Conservation (phyloP, 2,113 vertebrate species). For the Macrotus californicus region DNA sequence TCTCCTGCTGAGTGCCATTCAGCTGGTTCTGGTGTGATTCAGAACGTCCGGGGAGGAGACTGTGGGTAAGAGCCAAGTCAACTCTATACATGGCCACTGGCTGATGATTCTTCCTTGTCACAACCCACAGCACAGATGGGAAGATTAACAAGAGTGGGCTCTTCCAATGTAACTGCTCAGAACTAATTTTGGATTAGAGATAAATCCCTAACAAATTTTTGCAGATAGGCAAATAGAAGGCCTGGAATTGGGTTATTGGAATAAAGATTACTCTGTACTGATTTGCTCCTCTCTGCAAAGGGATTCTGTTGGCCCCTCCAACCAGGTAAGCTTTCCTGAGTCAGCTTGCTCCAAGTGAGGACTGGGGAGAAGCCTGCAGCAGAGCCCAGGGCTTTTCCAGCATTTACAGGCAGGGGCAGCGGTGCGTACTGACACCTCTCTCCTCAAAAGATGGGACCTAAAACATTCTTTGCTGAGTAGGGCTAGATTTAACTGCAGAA, state of each 20-base stretch:
- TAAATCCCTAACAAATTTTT: not conserved
- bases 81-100: not conserved
- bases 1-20: not conserved
- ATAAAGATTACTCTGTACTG: not conserved
- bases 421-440: fast-evolving
- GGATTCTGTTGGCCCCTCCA: not conserved
- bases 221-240: not conserved
- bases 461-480: not conserved
- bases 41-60: not conserved
- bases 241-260: not conserved
- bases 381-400: not conserved
- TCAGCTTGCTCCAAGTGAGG: not conserved
- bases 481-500: not conserved
- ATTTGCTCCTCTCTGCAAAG: not conserved
- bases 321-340: not conserved
- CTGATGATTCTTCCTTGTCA: not conserved
- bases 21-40: not conserved
- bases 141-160: not conserved
- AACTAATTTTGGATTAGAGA: not conserved
- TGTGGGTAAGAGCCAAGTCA: not conserved
- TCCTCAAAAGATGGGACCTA: not conserved
- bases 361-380: not conserved
- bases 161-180: not conserved
- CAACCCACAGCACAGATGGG: not conserved
- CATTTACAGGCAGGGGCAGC: not conserved